A percentile compares a stretch with the other conserved stretches of the same genome.
Conservation (phyloP, 1,140 invertebrate species). For the Sitodiplosis mosellana region DNA sequence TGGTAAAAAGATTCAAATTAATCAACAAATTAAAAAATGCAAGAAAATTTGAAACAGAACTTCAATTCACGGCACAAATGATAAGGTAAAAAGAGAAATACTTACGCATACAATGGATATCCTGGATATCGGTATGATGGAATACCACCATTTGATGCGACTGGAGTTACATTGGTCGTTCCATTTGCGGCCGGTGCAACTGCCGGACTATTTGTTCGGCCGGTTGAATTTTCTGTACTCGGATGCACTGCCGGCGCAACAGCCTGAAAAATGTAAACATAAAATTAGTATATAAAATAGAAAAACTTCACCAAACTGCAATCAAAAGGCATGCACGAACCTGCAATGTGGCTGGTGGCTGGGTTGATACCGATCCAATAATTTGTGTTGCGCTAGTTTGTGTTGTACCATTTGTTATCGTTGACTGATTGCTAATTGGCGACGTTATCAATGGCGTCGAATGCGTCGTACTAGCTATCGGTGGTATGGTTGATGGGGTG, state of each 20-base stretch:
- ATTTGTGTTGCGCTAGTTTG: neutral
- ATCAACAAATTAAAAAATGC: no score
- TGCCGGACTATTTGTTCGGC: conserved; percentile 24
- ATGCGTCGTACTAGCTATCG: conserved; percentile 3
- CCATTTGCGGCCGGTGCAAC: conserved; percentile 23
- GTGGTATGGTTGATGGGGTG: conserved; percentile 2
- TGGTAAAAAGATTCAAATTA: no score
- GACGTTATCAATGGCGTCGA: conserved; percentile 2
- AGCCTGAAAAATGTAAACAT: conserved; percentile 4
- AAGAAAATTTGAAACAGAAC: no score
- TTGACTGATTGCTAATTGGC: conserved; percentile 2
- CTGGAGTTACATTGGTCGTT: conserved; percentile 22
- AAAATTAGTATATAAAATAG: conserved; percentile 4
- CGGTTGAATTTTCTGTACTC: conserved; percentile 12
- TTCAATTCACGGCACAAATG: no score
- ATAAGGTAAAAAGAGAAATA: no score
- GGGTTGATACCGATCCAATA: neutral
- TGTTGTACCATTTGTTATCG: neutral
- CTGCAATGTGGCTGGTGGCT: conserved; percentile 9
- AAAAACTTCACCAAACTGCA: no score
- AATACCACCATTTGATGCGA: conserved; percentile 32
- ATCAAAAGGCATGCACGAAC: conserved; percentile 6
- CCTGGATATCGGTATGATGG: conserved; percentile 41
- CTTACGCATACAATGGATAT: conserved; percentile 38
- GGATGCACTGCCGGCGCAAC: conserved; percentile 13